Percentiles rank a stretch among this genome's conserved stretches.
Evolutionary conservation across 30 jellyfish, hydroid and myxozoan species (phyloP).

Genomic region (Clytia hemisphaerica): DNA sequence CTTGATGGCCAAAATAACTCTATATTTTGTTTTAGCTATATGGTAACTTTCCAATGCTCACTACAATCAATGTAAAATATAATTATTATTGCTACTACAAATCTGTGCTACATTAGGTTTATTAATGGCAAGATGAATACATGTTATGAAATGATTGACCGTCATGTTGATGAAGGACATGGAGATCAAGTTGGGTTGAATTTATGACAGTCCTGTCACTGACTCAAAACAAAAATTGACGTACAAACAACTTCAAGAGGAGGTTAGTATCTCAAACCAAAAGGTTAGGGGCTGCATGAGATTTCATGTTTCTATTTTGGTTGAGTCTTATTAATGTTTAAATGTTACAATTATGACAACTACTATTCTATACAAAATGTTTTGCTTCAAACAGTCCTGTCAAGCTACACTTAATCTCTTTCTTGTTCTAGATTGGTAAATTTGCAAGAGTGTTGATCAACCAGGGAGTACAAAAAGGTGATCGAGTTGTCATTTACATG

Average conservation of each 20-base stretch:
- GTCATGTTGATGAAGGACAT: conserved; percentile 71
- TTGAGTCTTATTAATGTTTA: background rate
- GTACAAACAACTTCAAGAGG: conserved; percentile 49
- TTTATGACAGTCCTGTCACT: conserved; percentile 97
- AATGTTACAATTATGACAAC: too few species aligned
- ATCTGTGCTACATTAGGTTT: conserved; percentile 43
- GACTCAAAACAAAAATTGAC: conserved; percentile 31
- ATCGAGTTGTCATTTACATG: conserved; percentile 91
- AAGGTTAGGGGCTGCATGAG: background rate
- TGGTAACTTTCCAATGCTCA: too few species aligned
- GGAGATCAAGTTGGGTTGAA: conserved; percentile 67
- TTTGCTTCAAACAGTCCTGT: background rate
- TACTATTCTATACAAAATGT: background rate
- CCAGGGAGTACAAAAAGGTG: conserved; percentile 87
- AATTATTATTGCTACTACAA: too few species aligned
- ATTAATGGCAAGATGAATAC: conserved; percentile 87
- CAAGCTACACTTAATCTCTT: background rate
- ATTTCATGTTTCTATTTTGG: background rate
- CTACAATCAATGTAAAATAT: too few species aligned
- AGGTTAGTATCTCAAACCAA: conserved; percentile 29
- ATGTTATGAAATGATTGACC: conserved; percentile 80
- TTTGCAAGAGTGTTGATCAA: conserved; percentile 82
- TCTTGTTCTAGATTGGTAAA: conserved; percentile 56
- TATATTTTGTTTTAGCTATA: too few species aligned
- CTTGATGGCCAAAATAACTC: too few species aligned